phyloP scores from a whole-genome alignment of 1,140 invertebrate genomes.

The Heterodera carotae region DNA sequence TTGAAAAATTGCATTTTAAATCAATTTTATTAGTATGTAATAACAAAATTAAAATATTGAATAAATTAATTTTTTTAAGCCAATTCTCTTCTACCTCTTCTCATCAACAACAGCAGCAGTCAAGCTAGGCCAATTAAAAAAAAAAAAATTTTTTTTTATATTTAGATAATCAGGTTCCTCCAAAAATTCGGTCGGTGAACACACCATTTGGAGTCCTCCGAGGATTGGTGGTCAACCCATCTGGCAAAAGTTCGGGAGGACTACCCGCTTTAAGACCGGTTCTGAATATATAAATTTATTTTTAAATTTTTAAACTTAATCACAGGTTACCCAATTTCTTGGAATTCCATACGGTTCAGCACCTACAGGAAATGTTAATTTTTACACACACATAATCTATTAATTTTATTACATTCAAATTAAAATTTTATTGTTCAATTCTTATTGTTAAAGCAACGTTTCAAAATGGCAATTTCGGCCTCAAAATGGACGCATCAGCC shows the following conservation, averaged over 20 bases:
- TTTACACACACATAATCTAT: slow-evolving; percentile 19
- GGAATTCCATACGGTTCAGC: slow-evolving; percentile 92
- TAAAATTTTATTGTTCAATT: too few species aligned
- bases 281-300: not conserved
- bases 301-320: not conserved
- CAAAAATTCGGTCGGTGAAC: slow-evolving; percentile 34
- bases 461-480: slow-evolving; percentile 65
- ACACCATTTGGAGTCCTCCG: slow-evolving; percentile 62
- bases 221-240: slow-evolving; percentile 51
- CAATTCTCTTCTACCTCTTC: not conserved
- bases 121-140: not conserved
- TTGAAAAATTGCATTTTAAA: not conserved
- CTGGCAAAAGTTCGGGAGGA: not conserved
- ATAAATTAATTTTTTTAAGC: not conserved
- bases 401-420: too few species aligned
- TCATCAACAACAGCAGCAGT: not conserved
- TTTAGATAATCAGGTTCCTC: not conserved
- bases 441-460: slow-evolving; percentile 56
- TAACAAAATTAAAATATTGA: not conserved
- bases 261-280: not conserved
- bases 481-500: slow-evolving; percentile 65
- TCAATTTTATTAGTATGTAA: not conserved
- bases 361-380: slow-evolving; percentile 74
- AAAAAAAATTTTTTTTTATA: too few species aligned
- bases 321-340: slow-evolving; percentile 74